Evolutionary conservation across 2,113 vertebrate genomes (phyloP), one percentile per base, ranked within the genome.

Genomic region (Ceratotherium simum): DNA sequence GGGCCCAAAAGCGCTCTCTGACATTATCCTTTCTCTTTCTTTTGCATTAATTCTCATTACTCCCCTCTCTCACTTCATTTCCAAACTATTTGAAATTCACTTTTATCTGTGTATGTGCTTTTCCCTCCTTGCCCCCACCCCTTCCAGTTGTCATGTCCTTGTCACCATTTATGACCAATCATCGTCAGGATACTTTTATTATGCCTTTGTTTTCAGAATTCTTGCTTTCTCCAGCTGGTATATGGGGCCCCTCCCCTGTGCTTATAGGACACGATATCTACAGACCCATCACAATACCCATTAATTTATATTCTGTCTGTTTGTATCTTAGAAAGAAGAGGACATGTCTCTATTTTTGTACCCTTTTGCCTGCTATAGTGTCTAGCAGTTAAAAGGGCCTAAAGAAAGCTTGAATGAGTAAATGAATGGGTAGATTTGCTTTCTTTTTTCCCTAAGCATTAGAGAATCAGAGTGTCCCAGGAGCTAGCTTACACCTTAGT

Each of bases 391-490:
- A 87, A 92, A 64, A 31, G 2, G 13, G 10, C 11, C 75, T 64
- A 56, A 36, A 8, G 27, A 87, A 65, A 84, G 78, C 29, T n/a
- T 92, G 36, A 67, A 76, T 89, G 39, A 92, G 33, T 67, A 94
- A 94, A 87, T 56, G 36, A 79, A 48, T 20, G 13, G 23, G 42
- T 79, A 27, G 6, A 7, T 88, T 95, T 91, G 8, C 33, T 80
- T 51, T 84, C 51, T 46, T 97, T 97, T 51, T 46, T 20, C 39
- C 69, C n/a, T 33, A 85, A 85, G 42, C 39, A 33, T 78, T 72
- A 33, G 62, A 93, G 36, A 21, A n/a, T 70, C 31, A 73, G 51
- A 60, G 62, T 67, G 2, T 90, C 83, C 56, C 4, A 48, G 56
- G 75, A 54, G 51, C 51, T 54, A 81, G 79, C 2, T 78, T 86